Base-by-base conservation (phyloP, 2,888 invertebrate genomes). In the Lucinisca nassula region DNA sequence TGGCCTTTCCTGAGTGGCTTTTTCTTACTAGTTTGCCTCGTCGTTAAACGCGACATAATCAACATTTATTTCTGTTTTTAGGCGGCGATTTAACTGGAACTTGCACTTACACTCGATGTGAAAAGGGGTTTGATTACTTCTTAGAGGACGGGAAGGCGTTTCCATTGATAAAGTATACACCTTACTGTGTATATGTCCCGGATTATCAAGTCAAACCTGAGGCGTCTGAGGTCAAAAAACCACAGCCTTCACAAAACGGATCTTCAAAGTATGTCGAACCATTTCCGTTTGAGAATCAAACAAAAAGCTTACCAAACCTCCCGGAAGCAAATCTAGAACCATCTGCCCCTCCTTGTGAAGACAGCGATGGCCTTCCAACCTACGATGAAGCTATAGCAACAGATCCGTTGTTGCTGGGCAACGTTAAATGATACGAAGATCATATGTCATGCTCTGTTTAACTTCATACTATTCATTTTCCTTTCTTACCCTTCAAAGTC, bases 121-220 rank as follows among this genome's bases (percentile, higher is more conserved):
- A 21, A 17, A 45, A 67, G 17, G 82, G 82, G 30, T 72, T 70
- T 38, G 80, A 81, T 10, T 55, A 61, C 17, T 73, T 73, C n/a
- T 4, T 12, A 0, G 37, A 58, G 61, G 24, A 40, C 21, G 37
- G 45, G 0, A 21, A 38, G 4, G 61, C 38, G 14, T 78, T 78
- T 61, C 78, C 78, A 10, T 14, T 12, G 38, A n/a, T 32, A 10
- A 67, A 40, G 8, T 78, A 78, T 27, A 38, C 27, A 8, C 78
- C 78, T 10, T 81, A 38, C 40, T 81, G 80, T 72, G 55, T 74
- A 17, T 81, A 74, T 37, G 74, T 81, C 0, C 74, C 74, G 40
- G 35, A 81, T 40, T 74, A 58, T 32, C 58, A 67, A 4, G 8
- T 35, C 35, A 35, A 27, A 27, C 24, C 58, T 61, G 30, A 3